A percentile compares a stretch with the other conserved stretches of the same genome.
These are phyloP conservation scores for Mactromeris polynyma DNA, from an alignment of 2,888 invertebrate species.

Conservation along the genomic window DNA sequence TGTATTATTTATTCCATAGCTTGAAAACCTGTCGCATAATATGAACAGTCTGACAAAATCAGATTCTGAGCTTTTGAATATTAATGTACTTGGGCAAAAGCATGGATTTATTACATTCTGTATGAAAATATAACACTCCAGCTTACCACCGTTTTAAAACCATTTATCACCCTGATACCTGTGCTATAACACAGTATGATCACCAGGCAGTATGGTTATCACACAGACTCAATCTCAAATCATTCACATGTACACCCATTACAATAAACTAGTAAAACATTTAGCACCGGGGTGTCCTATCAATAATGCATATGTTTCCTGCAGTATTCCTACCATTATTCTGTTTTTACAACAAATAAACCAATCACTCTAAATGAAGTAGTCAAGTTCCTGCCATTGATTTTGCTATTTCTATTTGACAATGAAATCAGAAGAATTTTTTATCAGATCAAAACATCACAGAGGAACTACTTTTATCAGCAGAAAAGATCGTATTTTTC, in stretches of 20 bases:
- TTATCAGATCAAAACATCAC: constrained; percentile 21
- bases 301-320: constrained; percentile 46
- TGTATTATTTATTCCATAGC: too few relatives aligned
- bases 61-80: too few relatives aligned
- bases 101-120: too few relatives aligned
- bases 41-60: too few relatives aligned
- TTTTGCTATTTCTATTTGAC: constrained; percentile 13
- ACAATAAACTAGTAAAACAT: constrained; percentile 47
- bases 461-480: constrained; percentile 18
- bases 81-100: too few relatives aligned
- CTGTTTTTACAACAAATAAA: constrained; percentile 21
- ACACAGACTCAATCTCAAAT: background rate
- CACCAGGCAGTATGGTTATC: background rate
- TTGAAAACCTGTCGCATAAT: too few relatives aligned
- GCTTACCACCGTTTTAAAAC: too few relatives aligned
- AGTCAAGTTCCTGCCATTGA: constrained; percentile 37
- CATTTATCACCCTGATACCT: too few relatives aligned
- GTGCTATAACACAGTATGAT: too few relatives aligned
- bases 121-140: too few relatives aligned
- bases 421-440: constrained; percentile 25
- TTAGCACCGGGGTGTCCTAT: constrained; percentile 23
- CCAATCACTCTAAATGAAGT: constrained; percentile 17
- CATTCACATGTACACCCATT: constrained; percentile 12
- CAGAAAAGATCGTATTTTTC: background rate
- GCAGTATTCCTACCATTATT: background rate